Percentiles rank a stretch among this genome's conserved stretches.
Conservation (phyloP, 2,888 invertebrate genomes). For the Cephus pygmeus region DNA sequence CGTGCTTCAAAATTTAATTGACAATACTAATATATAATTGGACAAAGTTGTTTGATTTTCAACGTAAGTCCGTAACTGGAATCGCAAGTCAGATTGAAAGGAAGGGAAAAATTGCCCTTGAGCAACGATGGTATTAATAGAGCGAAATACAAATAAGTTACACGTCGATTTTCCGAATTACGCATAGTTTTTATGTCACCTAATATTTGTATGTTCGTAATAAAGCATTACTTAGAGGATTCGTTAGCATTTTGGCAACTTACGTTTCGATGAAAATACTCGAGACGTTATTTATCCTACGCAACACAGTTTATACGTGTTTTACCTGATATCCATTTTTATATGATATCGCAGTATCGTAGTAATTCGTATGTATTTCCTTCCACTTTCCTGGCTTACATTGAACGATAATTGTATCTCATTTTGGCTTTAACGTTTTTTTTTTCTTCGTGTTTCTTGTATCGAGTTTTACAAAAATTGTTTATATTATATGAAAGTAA, state of each 20-base stretch:
- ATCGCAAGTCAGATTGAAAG: slow-evolving; percentile 36
- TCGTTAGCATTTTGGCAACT: slow-evolving; percentile 59
- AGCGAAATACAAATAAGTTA: neutral
- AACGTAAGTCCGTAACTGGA: slow-evolving; percentile 46
- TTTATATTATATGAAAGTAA: slow-evolving; percentile 63
- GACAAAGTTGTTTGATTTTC: slow-evolving; percentile 46
- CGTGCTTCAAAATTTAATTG: slow-evolving; percentile 56
- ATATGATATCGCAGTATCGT: slow-evolving; percentile 36
- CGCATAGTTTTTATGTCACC: neutral
- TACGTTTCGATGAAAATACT: slow-evolving; percentile 56
- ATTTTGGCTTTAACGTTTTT: slow-evolving; percentile 39
- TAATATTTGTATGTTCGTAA: neutral
- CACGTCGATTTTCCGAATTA: neutral
- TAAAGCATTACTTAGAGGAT: slow-evolving; percentile 29
- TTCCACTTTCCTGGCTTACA: slow-evolving; percentile 50
- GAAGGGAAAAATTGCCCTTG: slow-evolving; percentile 30
- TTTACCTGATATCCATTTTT: slow-evolving; percentile 35
- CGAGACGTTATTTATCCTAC: slow-evolving; percentile 39
- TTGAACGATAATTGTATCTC: slow-evolving; percentile 50
- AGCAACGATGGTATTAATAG: slow-evolving; percentile 1
- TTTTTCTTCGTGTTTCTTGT: neutral
- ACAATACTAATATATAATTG: slow-evolving; percentile 55
- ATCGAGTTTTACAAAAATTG: slow-evolving; percentile 55
- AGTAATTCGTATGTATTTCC: slow-evolving; percentile 53
- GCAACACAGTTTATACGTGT: slow-evolving; percentile 35